Base-by-base conservation (phyloP, 2,797 vertebrate species). In the Anguilla pacifica region DNA sequence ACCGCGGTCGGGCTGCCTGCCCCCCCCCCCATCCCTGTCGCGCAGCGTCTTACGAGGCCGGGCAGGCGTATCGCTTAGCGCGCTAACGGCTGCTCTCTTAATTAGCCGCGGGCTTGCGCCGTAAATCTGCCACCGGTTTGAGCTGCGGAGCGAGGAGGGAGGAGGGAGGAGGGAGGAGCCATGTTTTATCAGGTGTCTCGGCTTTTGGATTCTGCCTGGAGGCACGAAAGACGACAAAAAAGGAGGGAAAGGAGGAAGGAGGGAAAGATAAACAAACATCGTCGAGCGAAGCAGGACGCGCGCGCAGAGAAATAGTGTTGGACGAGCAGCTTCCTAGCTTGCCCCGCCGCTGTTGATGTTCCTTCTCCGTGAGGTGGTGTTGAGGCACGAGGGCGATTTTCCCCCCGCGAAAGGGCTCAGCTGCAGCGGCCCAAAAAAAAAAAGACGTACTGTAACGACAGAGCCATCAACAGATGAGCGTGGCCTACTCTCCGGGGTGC, bases 31-130 rank as follows among this genome's bases (percentile, higher is more conserved):
- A 94, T 94, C 93, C 93, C 93, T 93, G 92, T 91, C 86, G 87
- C 89, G 91, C 90, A 83, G 88, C 92, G 90, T 88, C 93, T 95
- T 92, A 93, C 83, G 91, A 91, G 89, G 87, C 85, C 86, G 92
- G 91, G 89, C 88, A 90, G 90, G 89, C 93, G 89, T 86, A 84
- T 51, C 6, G 57, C 57, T 15, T 6, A 89, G 39, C n/a, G 91
- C 92, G 91, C 93, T 94, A 91, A 92, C 94, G 93, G 87, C 89
- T 90, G 88, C 92, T 92, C 89, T 87, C 43, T 57, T 94, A 95
- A 95, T 95, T 96, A 96, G 94, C 88, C 87, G 91, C 85, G 89
- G 92, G 92, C 93, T 94, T 89, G 87, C 70, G 90, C 85, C 53
- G 84, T 94, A 95, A 94, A 96, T 95, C 93, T 31, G 6, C 89